Evolutionary conservation across 1,140 invertebrate species (phyloP).

Genomic region (Heliconius melpomene): DNA sequence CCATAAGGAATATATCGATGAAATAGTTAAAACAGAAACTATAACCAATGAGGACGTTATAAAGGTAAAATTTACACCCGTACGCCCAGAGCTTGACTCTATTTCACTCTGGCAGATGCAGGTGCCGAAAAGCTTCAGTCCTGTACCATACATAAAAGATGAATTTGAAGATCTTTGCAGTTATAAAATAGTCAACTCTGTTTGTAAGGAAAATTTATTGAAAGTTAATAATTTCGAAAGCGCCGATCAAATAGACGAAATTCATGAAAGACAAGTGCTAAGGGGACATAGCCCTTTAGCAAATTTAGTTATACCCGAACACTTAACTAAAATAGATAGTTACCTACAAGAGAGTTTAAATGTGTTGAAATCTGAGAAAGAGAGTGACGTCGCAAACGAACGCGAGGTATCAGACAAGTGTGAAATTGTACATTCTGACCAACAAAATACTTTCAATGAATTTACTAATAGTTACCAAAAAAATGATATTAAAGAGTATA

Average conservation of each 20-base stretch:
- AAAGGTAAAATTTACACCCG: slow-evolving; percentile 76
- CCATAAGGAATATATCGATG: slow-evolving; percentile 66
- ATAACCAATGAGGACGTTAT: slow-evolving; percentile 78
- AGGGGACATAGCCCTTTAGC: slow-evolving; percentile 46
- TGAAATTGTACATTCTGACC: background rate
- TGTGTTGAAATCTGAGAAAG: slow-evolving; percentile 14
- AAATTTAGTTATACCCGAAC: slow-evolving; percentile 38
- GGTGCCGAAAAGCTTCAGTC: slow-evolving; percentile 43
- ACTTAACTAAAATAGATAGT: slow-evolving; percentile 61
- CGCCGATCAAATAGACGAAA: background rate
- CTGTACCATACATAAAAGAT: slow-evolving; percentile 61
- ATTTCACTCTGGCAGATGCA: slow-evolving; percentile 47
- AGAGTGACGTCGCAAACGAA: background rate
- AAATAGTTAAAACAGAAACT: slow-evolving; percentile 75
- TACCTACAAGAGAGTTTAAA: slow-evolving; percentile 55
- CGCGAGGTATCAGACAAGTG: background rate
- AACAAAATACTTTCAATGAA: slow-evolving; percentile 4
- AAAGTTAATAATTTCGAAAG: slow-evolving; percentile 31
- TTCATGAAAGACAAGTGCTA: slow-evolving; percentile 15
- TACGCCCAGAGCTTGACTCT: slow-evolving; percentile 60
- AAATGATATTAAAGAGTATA: slow-evolving; percentile 15
- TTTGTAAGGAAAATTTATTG: slow-evolving; percentile 64
- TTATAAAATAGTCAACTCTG: slow-evolving; percentile 73
- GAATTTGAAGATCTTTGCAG: slow-evolving; percentile 68
- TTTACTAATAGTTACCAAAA: slow-evolving; percentile 35